Conservation (phyloP, 2,888 invertebrate species). For the Nemoura dubitans region DNA sequence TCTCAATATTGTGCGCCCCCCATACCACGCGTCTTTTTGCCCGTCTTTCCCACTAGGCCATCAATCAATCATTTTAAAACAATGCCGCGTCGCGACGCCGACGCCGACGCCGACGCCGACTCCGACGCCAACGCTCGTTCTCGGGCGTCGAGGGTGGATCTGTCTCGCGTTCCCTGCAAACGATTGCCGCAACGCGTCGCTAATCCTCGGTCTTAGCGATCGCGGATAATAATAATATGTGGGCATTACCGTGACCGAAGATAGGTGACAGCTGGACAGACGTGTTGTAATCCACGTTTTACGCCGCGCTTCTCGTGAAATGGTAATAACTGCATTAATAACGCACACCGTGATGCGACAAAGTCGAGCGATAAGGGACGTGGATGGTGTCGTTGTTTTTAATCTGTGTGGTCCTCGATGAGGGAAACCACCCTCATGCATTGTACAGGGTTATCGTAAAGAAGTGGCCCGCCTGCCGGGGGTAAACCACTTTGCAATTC, state of each 20-base stretch:
- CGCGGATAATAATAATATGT: not conserved
- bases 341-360: not conserved
- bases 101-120: not conserved
- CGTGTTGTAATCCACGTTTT: not conserved
- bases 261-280: not conserved
- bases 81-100: not conserved
- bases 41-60: slow-evolving; percentile 13
- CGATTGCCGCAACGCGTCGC: not conserved
- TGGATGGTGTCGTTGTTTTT: not conserved
- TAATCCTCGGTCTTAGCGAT: not conserved
- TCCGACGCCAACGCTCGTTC: too few relatives aligned
- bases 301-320: not conserved
- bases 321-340: not conserved
- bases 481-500: not conserved
- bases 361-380: not conserved
- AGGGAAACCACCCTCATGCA: not conserved
- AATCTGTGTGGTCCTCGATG: not conserved
- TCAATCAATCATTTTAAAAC: slow-evolving; percentile 34
- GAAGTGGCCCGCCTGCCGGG: not conserved
- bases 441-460: not conserved
- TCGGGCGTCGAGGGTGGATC: too few relatives aligned
- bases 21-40: not conserved
- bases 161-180: not conserved
- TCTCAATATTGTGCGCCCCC: slow-evolving; percentile 16
- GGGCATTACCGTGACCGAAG: not conserved